These are phyloP conservation scores for Neodiprion fabricii DNA, from an alignment of 1,140 invertebrate genomes.

Conservation along the genomic window DNA sequence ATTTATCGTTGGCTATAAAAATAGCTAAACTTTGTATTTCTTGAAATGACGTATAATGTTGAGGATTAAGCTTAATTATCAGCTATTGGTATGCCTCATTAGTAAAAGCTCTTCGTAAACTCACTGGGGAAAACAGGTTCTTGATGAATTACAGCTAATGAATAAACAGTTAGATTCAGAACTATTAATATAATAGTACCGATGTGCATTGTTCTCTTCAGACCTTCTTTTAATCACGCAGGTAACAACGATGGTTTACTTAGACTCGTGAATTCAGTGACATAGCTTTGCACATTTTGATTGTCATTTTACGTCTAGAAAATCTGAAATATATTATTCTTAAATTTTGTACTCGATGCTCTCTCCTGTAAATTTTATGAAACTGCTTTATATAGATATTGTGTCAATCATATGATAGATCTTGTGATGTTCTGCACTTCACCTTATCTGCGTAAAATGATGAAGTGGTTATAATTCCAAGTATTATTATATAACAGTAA, in stretches of 20 bases:
- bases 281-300: too few species aligned
- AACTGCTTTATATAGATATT: too few species aligned
- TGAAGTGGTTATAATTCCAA: neutral
- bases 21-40: neutral
- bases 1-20: neutral
- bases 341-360: too few species aligned
- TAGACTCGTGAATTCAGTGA: too few species aligned
- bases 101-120: neutral
- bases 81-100: neutral
- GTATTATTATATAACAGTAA: neutral
- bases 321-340: too few species aligned
- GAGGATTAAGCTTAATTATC: neutral
- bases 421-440: too few species aligned
- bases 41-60: neutral
- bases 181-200: neutral
- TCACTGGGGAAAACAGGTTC: constrained; percentile 8
- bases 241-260: neutral
- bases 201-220: neutral
- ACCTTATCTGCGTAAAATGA: neutral
- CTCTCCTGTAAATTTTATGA: too few species aligned
- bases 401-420: too few species aligned
- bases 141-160: neutral
- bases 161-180: neutral
- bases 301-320: too few species aligned
- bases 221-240: neutral